A percentile compares a stretch with the other conserved stretches of the same genome.
These are phyloP conservation scores for Smutsia gigantea DNA, from an alignment of 2,797 vertebrate genomes.

Conservation along the genomic window DNA sequence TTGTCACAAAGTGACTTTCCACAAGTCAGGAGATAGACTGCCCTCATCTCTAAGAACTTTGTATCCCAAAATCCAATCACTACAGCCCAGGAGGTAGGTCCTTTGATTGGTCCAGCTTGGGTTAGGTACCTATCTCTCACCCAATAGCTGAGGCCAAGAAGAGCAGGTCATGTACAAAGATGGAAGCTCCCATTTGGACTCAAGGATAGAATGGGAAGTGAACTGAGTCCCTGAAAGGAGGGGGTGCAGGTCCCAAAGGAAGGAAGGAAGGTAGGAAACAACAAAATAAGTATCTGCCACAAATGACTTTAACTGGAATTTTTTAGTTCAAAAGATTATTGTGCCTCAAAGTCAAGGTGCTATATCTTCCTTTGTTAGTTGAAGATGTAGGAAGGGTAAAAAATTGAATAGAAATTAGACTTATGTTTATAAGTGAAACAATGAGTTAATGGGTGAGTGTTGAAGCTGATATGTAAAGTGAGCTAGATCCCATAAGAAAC, in stretches of 20 bases:
- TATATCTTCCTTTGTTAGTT: not conserved
- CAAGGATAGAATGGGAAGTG: not conserved
- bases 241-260: not conserved
- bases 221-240: not conserved
- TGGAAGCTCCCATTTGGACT: not conserved
- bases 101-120: not conserved
- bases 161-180: not conserved
- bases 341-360: not conserved
- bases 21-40: not conserved
- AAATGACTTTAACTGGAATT: not conserved
- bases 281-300: not conserved
- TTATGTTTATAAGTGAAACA: not conserved
- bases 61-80: not conserved
- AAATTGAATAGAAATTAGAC: not conserved
- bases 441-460: not conserved
- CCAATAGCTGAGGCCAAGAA: not conserved
- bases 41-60: not conserved
- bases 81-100: not conserved
- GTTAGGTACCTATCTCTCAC: not conserved
- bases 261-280: not conserved
- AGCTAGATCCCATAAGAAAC: not conserved
- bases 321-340: slow-evolving; percentile 1
- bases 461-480: not conserved
- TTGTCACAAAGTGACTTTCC: not conserved
- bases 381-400: not conserved